phyloP scores from a whole-genome alignment of 2,113 vertebrate species.

The Uria aalge region DNA sequence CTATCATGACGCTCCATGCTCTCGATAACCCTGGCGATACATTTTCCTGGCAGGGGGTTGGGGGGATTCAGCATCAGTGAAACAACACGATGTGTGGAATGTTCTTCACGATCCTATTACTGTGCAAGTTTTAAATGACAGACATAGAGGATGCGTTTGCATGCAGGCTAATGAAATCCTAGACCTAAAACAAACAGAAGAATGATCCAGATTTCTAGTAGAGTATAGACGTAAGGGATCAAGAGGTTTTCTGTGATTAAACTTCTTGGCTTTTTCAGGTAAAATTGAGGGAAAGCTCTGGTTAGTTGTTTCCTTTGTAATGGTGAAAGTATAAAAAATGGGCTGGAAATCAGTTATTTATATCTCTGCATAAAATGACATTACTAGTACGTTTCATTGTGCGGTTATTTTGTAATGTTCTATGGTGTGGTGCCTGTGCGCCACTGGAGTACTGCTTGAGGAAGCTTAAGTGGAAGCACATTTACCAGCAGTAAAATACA shows the following conservation, averaged over 20 bases:
- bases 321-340: neutral
- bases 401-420: constrained; percentile 36
- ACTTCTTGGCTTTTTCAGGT: neutral
- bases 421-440: neutral
- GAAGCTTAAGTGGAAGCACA: constrained; percentile 25
- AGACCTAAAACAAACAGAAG: neutral
- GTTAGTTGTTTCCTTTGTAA: constrained; percentile 37
- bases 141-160: neutral
- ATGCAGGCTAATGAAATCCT: neutral
- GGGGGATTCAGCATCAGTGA: neutral
- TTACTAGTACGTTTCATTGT: constrained; percentile 18
- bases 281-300: constrained; percentile 13
- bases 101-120: neutral
- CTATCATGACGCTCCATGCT: neutral
- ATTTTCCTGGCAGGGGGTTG: neutral
- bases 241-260: neutral
- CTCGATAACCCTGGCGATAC: neutral
- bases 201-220: neutral
- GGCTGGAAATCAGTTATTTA: constrained; percentile 57
- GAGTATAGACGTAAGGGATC: neutral
- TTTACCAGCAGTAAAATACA: constrained; percentile 20
- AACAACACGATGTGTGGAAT: neutral
- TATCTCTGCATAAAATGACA: constrained; percentile 45
- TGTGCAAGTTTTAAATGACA: neutral
- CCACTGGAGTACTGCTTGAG: constrained; percentile 21